Evolutionary conservation across 2,797 vertebrate genomes (phyloP), one percentile per base, ranked within the genome.

Genomic region (Pseudochromis fuscus): DNA sequence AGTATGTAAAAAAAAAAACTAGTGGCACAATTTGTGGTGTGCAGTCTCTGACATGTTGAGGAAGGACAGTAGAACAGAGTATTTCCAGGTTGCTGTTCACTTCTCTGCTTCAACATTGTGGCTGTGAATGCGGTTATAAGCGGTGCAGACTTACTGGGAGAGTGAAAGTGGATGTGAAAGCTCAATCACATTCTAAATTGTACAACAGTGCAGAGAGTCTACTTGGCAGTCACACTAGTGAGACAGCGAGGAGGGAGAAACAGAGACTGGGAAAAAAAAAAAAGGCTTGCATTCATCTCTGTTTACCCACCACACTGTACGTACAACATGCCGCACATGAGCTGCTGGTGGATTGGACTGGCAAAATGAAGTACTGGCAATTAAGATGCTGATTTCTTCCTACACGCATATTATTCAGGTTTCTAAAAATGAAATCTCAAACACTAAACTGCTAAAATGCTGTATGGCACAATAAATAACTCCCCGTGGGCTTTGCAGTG

Each of bases 111-210:
- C 55, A 40, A 83, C 30, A 21, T 58, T 60, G 81, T 61, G 68
- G 55, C 77, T 77, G 69, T 79, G 77, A 88, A 90, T 66, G 77
- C 83, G 77, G 72, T 79, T 83, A 75, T 64, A 77, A 77, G 83
- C 52, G 64, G 67, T 74, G 85, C 77, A 77, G 85, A 77, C 87
- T 81, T 79, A 75, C 80, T 57, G 75, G 72, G 85, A 85, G 90
- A 92, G 76, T 46, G 77, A 90, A 92, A 94, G 85, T 86, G 86
- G 89, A 93, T 91, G 91, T 89, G 91, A 93, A 92, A 92, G 91
- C 91, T 92, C 93, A 91, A 92, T 94, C 91, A 90, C 84, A 82
- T 90, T 92, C 77, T 85, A 92, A 93, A 93, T 91, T 90, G 88
- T 87, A 91, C 85, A 91, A 83, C 88, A 89, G 84, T 89, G 85